Conservation (phyloP, 92 coral and sea anemone genomes). For the Galaxea fascicularis region DNA sequence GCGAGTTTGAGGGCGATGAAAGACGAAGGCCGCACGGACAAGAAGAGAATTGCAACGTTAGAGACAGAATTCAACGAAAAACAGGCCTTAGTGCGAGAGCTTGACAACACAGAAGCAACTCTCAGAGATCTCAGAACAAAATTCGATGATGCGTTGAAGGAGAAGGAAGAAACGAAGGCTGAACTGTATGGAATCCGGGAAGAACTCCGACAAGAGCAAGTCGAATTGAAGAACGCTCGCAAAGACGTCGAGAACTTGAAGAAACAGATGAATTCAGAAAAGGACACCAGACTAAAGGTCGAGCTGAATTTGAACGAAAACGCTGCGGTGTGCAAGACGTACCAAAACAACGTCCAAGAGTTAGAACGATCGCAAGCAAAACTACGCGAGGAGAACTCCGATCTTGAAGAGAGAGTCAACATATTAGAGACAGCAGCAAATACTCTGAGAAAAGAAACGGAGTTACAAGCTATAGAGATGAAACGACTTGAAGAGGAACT, state of each 20-base stretch:
- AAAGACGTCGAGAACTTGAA: constrained; percentile 81
- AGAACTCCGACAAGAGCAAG: constrained; percentile 74
- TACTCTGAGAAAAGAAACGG: constrained; percentile 77
- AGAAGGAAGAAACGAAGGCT: constrained; percentile 80
- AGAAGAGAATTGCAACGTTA: constrained; percentile 88
- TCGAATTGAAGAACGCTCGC: constrained; percentile 83
- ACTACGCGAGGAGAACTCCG: constrained; percentile 75
- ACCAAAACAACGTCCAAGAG: constrained; percentile 77
- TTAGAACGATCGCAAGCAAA: constrained; percentile 75
- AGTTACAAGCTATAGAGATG: constrained; percentile 73
- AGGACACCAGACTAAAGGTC: constrained; percentile 70
- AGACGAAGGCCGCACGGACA: constrained; percentile 85
- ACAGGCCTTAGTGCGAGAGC: constrained; percentile 72
- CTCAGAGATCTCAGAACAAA: constrained; percentile 77
- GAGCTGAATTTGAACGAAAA: constrained; percentile 86
- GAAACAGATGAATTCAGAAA: constrained; percentile 83
- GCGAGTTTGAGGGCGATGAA: constrained; percentile 76
- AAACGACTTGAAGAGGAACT: constrained; percentile 76
- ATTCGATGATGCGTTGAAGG: constrained; percentile 83
- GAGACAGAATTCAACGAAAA: constrained; percentile 82
- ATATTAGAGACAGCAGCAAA: constrained; percentile 73
- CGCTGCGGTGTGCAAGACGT: constrained; percentile 67
- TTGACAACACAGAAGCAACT: constrained; percentile 74
- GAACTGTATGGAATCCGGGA: constrained; percentile 81
- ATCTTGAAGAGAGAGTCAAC: constrained; percentile 77